Evolutionary conservation across 2,888 invertebrate species (phyloP).

Genomic region (Trichogramma dendrolimi): DNA sequence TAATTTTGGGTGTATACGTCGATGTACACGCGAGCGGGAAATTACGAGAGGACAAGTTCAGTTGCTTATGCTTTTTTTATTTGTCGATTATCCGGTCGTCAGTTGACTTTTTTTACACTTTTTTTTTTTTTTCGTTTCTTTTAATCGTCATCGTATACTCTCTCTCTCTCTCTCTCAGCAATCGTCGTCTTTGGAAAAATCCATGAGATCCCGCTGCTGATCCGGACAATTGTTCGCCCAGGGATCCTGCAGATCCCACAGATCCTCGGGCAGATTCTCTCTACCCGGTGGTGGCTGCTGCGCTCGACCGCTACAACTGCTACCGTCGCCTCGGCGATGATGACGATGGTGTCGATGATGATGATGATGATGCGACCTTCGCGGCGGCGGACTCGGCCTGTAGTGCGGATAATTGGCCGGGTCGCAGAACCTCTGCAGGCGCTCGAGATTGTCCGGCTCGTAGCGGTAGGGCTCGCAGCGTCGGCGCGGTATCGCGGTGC

Average conservation of each 20-base stretch:
- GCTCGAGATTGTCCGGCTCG: constrained; percentile 31
- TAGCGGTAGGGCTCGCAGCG: constrained; percentile 12
- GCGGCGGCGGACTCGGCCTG: constrained; percentile 1
- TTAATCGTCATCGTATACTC: too few relatives aligned
- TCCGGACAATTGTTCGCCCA: constrained; percentile 33
- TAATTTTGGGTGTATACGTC: too few relatives aligned
- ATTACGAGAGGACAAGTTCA: too few relatives aligned
- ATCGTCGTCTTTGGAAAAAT: neutral
- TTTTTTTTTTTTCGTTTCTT: too few relatives aligned
- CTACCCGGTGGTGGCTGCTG: constrained; percentile 35
- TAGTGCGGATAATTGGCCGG: constrained; percentile 34
- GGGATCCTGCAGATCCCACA: constrained; percentile 43
- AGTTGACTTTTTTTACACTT: too few relatives aligned
- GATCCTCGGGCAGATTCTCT: constrained; percentile 36
- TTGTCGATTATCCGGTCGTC: too few relatives aligned
- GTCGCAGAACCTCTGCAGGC: constrained; percentile 41
- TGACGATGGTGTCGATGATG: too few relatives aligned
- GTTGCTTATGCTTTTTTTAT: too few relatives aligned
- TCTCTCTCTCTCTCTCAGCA: too few relatives aligned
- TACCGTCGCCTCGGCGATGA: too few relatives aligned
- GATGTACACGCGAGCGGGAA: too few relatives aligned
- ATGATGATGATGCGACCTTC: neutral
- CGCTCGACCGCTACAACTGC: neutral
- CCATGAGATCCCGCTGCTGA: constrained; percentile 36
- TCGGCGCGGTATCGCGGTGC: neutral